Conservation (phyloP, 1,140 invertebrate species). For the Eriocheir sinensis region DNA sequence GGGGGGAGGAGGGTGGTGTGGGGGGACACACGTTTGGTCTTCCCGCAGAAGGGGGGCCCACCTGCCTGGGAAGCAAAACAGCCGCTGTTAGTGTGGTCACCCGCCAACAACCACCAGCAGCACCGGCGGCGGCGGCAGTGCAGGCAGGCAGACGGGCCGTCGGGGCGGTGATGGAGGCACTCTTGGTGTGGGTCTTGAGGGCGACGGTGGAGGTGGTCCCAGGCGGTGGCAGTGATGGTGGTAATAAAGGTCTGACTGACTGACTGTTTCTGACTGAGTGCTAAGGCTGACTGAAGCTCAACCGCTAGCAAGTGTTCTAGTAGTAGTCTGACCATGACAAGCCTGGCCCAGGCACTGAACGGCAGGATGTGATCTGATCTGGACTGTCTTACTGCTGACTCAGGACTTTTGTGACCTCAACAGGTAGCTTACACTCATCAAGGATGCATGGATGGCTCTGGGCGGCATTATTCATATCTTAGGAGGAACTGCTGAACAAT, state of each 20-base stretch:
- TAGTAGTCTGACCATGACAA: neutral
- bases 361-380: no score
- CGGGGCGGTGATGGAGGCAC: neutral
- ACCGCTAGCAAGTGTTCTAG: no score
- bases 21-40: constrained; percentile 57
- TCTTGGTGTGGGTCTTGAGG: neutral
- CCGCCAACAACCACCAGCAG: neutral
- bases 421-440: no score
- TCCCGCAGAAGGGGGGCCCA: constrained; percentile 75
- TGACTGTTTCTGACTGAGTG: neutral
- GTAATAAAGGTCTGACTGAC: neutral
- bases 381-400: no score
- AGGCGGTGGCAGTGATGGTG: neutral
- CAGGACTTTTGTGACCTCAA: no score
- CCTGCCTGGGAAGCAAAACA: constrained; percentile 72
- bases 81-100: constrained; percentile 66
- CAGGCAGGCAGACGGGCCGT: neutral
- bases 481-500: no score
- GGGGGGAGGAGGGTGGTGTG: neutral
- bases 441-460: no score
- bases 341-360: no score
- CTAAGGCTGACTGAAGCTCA: neutral
- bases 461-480: no score
- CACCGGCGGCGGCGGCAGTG: neutral
- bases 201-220: neutral